Evolutionary conservation across 2,797 vertebrate genomes (phyloP), one percentile per base, ranked within the genome.

Genomic region (Anisognathus igniventris): DNA sequence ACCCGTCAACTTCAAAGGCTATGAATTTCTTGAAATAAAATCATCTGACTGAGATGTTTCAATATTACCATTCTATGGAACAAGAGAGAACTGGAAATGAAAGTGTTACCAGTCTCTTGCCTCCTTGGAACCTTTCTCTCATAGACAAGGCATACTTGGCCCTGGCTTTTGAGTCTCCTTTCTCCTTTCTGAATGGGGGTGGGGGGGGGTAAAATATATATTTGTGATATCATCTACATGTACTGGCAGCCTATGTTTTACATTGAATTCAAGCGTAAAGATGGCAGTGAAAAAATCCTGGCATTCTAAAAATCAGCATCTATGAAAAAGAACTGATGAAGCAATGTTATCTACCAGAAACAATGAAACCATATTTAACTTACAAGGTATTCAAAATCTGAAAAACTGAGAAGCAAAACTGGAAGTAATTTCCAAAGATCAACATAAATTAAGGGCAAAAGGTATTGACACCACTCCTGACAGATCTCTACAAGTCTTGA

Each of bases 161-260:
- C 30, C 17, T 0, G 0, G 7, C 10, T 71, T 92, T 45, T 31
- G 20, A 91, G 11, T 25, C 27, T 31, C 3, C 7, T 28, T 79
- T 40, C 44, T 60, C 30, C 45, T 61, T 92, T 84, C 42, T 61
- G n/a, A 57, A 75, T 24, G 44, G 10, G 18, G 5, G 6, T 47
- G 5, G 4, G 4, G 4, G 4, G 11, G 2, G 4, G 17, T 31
- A 1, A 14, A 37, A 31, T 18, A 62, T 0, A 48, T 2, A 20
- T 56, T 76, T 86, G 42, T 58, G 33, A 10, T 45, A 60, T 18
- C 17, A 75, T 17, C 21, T 53, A 12, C 10, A 65, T 23, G 12
- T 28, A 86, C 16, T 75, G 2, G 4, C 15, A 44, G 13, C 5
- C 35, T 51, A 14, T 8, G 9, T 54, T 62, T 67, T 35, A 64